phyloP scores from a whole-genome alignment of 2,113 vertebrate genomes.

The Pogona vitticeps region DNA sequence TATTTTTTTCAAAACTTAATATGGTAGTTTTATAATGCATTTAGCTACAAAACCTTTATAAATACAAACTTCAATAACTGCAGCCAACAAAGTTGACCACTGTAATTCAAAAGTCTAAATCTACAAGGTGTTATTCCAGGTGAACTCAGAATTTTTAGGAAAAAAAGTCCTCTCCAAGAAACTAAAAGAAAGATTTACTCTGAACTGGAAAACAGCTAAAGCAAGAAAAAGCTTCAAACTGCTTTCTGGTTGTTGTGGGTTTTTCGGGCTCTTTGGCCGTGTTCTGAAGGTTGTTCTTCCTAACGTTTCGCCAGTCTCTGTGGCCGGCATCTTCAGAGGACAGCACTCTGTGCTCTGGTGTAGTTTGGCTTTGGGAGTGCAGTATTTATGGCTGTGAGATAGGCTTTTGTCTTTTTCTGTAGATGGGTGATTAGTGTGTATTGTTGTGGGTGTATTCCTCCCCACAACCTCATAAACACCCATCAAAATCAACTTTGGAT shows the following conservation, averaged over 20 bases:
- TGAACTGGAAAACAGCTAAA: not conserved
- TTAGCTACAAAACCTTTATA: not conserved
- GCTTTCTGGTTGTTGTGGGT: too few relatives aligned
- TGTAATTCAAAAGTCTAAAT: not conserved
- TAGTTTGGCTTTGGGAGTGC: too few relatives aligned
- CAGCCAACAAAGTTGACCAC: not conserved
- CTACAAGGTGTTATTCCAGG: not conserved
- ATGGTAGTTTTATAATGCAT: not conserved
- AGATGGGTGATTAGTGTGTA: too few relatives aligned
- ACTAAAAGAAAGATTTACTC: not conserved
- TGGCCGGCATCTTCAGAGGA: too few relatives aligned
- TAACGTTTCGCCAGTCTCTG: too few relatives aligned
- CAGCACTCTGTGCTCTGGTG: too few relatives aligned
- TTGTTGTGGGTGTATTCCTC: too few relatives aligned
- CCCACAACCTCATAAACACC: not conserved
- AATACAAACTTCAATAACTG: not conserved
- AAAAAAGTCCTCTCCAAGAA: not conserved
- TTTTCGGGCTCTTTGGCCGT: too few relatives aligned
- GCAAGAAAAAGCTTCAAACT: too few relatives aligned
- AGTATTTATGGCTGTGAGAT: too few relatives aligned
- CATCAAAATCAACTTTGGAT: not conserved
- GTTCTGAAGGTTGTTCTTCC: too few relatives aligned
- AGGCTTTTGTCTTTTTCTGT: too few relatives aligned
- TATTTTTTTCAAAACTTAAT: not conserved
- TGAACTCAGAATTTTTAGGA: not conserved